These are phyloP conservation scores for Morinoia aosen DNA, from an alignment of 2,888 invertebrate genomes.

Conservation along the genomic window DNA sequence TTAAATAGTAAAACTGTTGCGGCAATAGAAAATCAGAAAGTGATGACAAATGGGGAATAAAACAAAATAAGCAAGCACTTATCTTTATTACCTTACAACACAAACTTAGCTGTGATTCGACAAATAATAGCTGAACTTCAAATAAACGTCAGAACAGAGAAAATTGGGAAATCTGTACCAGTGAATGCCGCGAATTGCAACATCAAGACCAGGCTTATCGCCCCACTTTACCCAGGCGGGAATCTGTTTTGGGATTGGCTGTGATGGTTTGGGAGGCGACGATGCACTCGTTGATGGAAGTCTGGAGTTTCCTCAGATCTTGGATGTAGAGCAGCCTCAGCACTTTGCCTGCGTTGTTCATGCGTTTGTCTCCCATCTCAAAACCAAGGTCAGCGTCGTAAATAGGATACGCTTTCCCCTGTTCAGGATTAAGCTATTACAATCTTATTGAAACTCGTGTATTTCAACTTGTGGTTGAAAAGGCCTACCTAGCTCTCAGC, in stretches of 20 bases:
- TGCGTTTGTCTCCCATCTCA: slow-evolving; percentile 76
- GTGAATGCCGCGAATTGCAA: neutral
- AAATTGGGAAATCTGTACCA: neutral
- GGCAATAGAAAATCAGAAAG: neutral
- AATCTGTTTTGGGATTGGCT: slow-evolving; percentile 97
- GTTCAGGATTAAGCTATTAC: slow-evolving; percentile 64
- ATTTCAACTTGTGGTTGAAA: no score
- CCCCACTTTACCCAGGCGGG: slow-evolving; percentile 93
- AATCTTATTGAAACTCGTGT: neutral
- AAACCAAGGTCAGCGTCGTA: slow-evolving; percentile 80
- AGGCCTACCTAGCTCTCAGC: no score
- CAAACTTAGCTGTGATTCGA: neutral
- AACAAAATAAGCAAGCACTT: neutral
- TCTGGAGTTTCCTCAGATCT: slow-evolving; percentile 89
- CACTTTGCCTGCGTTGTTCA: slow-evolving; percentile 82
- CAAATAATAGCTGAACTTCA: neutral
- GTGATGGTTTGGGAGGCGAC: slow-evolving; percentile 93
- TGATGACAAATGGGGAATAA: neutral
- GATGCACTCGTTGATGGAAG: slow-evolving; percentile 92
- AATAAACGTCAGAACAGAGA: neutral
- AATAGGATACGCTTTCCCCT: slow-evolving; percentile 81
- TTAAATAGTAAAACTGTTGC: no score
- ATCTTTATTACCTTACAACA: neutral
- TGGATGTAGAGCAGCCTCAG: slow-evolving; percentile 86
- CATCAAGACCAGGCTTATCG: slow-evolving; percentile 44